phyloP scores from a whole-genome alignment of 92 coral and sea anemone genomes.

The Heliopora coerulea region DNA sequence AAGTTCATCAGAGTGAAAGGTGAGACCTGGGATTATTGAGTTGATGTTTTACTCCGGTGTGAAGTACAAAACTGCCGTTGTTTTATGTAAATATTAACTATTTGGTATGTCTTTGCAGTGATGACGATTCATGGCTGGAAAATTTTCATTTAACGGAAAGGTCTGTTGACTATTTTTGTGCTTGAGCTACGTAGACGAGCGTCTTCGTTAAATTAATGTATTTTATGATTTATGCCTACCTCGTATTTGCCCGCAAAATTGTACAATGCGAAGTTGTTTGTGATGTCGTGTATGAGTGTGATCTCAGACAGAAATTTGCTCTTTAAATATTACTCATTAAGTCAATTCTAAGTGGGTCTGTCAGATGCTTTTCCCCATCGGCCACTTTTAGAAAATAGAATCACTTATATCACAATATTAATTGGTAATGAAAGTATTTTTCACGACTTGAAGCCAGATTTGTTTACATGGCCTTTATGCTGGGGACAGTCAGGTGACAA shows the following conservation, averaged over 20 bases:
- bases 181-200: not conserved
- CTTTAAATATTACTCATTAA: too few species aligned
- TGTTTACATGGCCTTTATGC: not conserved
- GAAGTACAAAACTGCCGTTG: too few species aligned
- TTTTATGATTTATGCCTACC: not conserved
- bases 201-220: not conserved
- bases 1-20: conserved; percentile 36
- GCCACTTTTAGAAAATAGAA: too few species aligned
- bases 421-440: too few species aligned
- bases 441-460: not conserved
- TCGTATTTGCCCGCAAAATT: too few species aligned
- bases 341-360: too few species aligned
- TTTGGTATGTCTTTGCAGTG: not conserved
- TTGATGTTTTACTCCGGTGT: not conserved
- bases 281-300: too few species aligned
- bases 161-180: conserved; percentile 11
- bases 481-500: conserved; percentile 6
- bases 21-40: not conserved
- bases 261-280: too few species aligned
- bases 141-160: conserved; percentile 30
- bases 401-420: too few species aligned
- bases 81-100: not conserved
- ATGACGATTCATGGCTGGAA: conserved; percentile 34
- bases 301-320: too few species aligned
- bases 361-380: too few species aligned